These are phyloP conservation scores for Prunella himalayana DNA, from an alignment of 2,113 vertebrate genomes.

Conservation along the genomic window DNA sequence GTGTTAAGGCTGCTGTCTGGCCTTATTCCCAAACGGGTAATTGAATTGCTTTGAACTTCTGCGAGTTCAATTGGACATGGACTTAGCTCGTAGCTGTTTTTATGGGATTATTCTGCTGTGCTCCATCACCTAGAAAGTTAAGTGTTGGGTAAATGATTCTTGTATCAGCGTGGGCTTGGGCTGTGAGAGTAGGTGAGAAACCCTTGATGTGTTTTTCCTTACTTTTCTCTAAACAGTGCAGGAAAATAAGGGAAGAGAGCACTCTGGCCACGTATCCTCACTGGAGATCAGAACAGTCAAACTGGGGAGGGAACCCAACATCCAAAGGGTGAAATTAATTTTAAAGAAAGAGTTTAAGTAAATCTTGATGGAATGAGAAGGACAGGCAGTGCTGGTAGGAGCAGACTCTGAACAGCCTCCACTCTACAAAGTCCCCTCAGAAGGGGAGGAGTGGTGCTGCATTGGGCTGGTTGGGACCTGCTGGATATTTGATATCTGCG, in stretches of 20 bases:
- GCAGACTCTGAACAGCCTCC: background rate
- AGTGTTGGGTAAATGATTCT: background rate
- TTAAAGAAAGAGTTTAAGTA: background rate
- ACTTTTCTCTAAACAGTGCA: background rate
- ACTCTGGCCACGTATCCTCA: fast-evolving
- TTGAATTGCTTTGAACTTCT: slow-evolving; percentile 55
- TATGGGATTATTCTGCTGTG: slow-evolving; percentile 21
- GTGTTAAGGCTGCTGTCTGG: slow-evolving; percentile 48
- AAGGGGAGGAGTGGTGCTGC: background rate
- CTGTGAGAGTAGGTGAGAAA: background rate
- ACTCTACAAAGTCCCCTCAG: background rate
- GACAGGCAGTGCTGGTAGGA: background rate
- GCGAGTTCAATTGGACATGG: slow-evolving; percentile 27
- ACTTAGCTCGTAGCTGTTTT: background rate
- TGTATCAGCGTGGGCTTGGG: background rate
- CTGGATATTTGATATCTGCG: background rate
- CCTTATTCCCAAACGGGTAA: slow-evolving; percentile 48
- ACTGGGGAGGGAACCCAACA: background rate
- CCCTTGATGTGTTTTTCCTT: background rate
- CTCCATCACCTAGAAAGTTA: slow-evolving; percentile 1
- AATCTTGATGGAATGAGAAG: background rate
- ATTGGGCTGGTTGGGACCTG: background rate
- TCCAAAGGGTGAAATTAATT: background rate
- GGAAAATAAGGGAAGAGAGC: background rate
- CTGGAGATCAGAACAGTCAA: background rate